phyloP scores from a whole-genome alignment of 2,888 invertebrate genomes.

The Catonia carolina region DNA sequence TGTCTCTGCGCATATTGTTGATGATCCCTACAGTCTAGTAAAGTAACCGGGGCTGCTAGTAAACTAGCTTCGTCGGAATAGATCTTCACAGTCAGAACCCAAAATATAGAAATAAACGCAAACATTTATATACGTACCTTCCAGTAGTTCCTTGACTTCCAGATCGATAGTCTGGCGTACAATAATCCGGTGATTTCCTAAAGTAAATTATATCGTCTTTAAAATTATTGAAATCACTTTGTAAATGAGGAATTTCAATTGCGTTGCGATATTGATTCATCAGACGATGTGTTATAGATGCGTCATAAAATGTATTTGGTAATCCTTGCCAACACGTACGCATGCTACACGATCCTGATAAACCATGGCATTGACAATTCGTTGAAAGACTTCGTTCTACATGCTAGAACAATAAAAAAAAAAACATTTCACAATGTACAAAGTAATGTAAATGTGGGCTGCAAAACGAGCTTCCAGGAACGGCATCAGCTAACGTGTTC shows the following conservation, averaged over 20 bases:
- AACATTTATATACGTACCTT: constrained; percentile 49
- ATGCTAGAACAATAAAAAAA: constrained; percentile 7
- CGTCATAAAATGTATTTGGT: constrained; percentile 48
- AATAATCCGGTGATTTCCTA: constrained; percentile 66
- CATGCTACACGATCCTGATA: constrained; percentile 74
- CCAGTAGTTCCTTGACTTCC: constrained; percentile 72
- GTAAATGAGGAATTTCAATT: constrained; percentile 42
- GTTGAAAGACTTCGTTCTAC: no score
- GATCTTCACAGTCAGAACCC: no score
- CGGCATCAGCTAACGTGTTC: no score
- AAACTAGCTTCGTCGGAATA: no score
- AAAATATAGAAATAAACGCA: no score
- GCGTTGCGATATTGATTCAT: constrained; percentile 54
- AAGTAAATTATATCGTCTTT: no score
- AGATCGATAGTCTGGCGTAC: constrained; percentile 61
- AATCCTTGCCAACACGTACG: constrained; percentile 75
- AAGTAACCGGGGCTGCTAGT: no score
- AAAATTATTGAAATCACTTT: constrained; percentile 57
- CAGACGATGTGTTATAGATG: constrained; percentile 47
- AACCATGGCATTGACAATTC: constrained; percentile 59
- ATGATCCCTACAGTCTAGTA: no score
- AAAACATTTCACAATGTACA: background rate
- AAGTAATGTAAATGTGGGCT: background rate
- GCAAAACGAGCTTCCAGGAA: constrained; percentile 17
- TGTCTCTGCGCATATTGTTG: no score